Base-by-base conservation (phyloP, 2,888 invertebrate species). In the Lottia scabra region DNA sequence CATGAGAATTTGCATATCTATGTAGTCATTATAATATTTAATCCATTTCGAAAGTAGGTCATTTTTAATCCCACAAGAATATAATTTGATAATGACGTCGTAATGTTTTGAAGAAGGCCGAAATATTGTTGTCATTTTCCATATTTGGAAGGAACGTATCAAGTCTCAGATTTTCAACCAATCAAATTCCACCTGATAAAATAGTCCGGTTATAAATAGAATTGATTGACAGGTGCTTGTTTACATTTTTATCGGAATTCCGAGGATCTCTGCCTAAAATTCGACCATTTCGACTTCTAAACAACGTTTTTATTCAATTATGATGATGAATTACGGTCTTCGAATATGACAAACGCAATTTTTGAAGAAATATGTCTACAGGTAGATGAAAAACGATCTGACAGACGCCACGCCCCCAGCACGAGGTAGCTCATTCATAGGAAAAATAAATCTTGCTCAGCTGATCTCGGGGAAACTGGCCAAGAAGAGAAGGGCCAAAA, bases 91-190 rank as follows among this genome's bases (percentile, higher is more conserved):
- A 80, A 82, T 83, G 83, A 81, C 83, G 84, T 81, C 83, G 84
- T 83, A 75, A 76, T 81, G 83, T 83, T 80, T 84, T 81, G 81
- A 77, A 80, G 77, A 78, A 77, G 79, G 76, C 77, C 78, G 78
- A 78, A n/a, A 81, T 83, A 83, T 84, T 84, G 81, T 82, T 83
- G 84, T 84, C 80, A 70, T 79, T 80, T 80, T 81, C 84, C 84
- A 80, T 83, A 84, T 84, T 80, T 83, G 82, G 83, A 80, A 75
- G 71, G 75, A 77, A 76, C 75, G 80, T 81, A 82, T 80, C 79
- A 82, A 73, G 56, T 70, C 70, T 67, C 62, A 30, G 23, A 27
- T 19, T 43, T 16, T 73, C 26, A 26, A 70, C 73, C 73, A 73
- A 73, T 73, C 45, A 71, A 26, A 46, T 56, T 48, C n/a, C 23